These are phyloP conservation scores for Agapostemon virescens DNA, from an alignment of 2,888 invertebrate species.

Conservation along the genomic window DNA sequence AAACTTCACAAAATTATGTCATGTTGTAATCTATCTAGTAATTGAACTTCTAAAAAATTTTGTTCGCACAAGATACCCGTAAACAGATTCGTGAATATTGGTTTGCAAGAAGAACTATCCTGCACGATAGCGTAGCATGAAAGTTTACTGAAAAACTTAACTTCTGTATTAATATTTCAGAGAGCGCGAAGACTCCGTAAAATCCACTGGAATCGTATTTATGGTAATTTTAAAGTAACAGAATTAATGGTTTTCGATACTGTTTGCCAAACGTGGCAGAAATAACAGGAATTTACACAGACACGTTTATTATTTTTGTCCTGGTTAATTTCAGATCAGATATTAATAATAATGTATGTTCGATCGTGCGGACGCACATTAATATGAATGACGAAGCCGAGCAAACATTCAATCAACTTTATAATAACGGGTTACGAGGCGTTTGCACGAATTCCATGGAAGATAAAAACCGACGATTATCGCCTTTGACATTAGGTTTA, in stretches of 20 bases:
- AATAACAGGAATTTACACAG: conserved; percentile 19
- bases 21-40: not conserved
- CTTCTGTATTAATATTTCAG: not conserved
- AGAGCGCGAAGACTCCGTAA: not conserved
- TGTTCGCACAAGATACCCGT: not conserved
- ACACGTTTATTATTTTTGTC: conserved; percentile 37
- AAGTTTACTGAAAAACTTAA: not conserved
- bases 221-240: conserved; percentile 29
- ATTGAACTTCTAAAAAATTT: not conserved
- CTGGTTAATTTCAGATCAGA: conserved; percentile 31
- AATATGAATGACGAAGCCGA: conserved; percentile 1
- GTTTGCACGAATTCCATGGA: not conserved
- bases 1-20: too few relatives aligned
- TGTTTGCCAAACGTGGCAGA: conserved; percentile 22
- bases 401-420: not conserved
- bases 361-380: not conserved
- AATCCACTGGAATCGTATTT: conserved; percentile 26
- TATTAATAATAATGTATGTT: conserved; percentile 14
- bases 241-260: conserved; percentile 29
- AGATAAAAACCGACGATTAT: not conserved
- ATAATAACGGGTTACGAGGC: not conserved
- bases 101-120: not conserved
- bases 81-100: not conserved
- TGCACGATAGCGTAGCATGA: not conserved
- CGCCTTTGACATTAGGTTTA: too few relatives aligned